Base-by-base conservation (phyloP, 37 sponge, comb jelly and placozoan species). In the Halichondria panicea region DNA sequence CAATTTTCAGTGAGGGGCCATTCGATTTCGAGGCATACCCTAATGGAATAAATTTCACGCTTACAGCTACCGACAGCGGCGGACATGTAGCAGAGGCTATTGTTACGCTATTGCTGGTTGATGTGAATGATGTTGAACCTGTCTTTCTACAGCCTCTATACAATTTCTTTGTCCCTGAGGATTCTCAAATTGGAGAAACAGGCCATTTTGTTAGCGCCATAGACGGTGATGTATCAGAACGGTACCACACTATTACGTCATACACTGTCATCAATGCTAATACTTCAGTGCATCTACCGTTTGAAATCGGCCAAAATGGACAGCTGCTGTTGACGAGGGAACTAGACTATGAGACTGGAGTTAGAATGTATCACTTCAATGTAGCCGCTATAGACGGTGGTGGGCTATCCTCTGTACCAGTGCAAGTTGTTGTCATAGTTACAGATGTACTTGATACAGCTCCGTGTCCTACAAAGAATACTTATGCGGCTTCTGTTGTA, bases 121-220 rank as follows among this genome's bases (percentile, higher is more conserved):
- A 86, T 67, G 41, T 86, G 5, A 79, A 86, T 31, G 87, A 86
- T 42, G 30, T 79, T 35, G 6, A 5, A 40, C 91, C 91, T 28
- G 30, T 44, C 0, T 92, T 92, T 61, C 28, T 53, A 27, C 37
- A 79, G 32, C 0, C 43, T 13, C 22, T 50, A 21, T 86, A 84
- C 46, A 15, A 35, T 25, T 25, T 74, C 2, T 38, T 59, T 15
- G 72, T 92, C 25, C 61, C 71, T 2, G 93, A 92, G 48, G 50
- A 63, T 33, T 19, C 32, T 38, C 18, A 24, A 28, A 37, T 74
- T 22, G 68, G 68, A 52, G 41, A 24, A 3, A 31, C 67, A 32
- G 75, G 52, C 0, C 43, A 66, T 30, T 24, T 21, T 21, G 71
- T 76, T 15, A 63, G 25, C 35, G 88, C 88, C 8, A 25, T 43